phyloP scores from a whole-genome alignment of 2,888 invertebrate genomes.

The Corbicula japonica region DNA sequence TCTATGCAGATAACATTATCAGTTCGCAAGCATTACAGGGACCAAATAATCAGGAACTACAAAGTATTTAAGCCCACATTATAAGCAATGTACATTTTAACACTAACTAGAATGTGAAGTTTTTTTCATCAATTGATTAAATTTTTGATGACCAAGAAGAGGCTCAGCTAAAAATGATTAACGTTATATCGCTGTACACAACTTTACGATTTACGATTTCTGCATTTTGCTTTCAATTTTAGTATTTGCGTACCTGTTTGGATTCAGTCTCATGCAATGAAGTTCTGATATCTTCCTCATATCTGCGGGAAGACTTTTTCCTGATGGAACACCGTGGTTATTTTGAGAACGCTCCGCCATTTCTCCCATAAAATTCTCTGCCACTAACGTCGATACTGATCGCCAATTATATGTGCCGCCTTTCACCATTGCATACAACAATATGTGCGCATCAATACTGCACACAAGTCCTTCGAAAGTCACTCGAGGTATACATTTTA shows the following conservation, averaged over 20 bases:
- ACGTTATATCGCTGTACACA: background rate
- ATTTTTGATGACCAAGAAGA: background rate
- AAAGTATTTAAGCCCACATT: background rate
- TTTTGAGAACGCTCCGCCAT: slow-evolving; percentile 24
- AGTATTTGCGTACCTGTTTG: background rate
- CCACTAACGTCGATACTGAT: slow-evolving; percentile 32
- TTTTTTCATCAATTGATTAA: background rate
- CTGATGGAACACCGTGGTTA: slow-evolving; percentile 20
- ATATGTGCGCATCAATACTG: slow-evolving; percentile 23
- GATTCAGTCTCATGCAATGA: slow-evolving; percentile 24
- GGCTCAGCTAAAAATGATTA: background rate
- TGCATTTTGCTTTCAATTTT: background rate
- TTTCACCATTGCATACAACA: slow-evolving; percentile 20
- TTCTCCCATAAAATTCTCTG: slow-evolving; percentile 44
- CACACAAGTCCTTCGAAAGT: slow-evolving; percentile 40
- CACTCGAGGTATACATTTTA: slow-evolving; percentile 17
- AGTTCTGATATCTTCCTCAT: slow-evolving; percentile 27
- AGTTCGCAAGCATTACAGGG: too few species aligned
- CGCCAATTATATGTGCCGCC: slow-evolving; percentile 23
- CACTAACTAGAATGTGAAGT: background rate
- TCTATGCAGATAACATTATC: too few species aligned
- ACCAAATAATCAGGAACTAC: too few species aligned
- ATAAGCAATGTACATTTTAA: too few species aligned
- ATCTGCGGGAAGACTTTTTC: background rate
- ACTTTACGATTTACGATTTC: too few species aligned